Base-by-base conservation (phyloP, 2,113 vertebrate genomes). In the Eolophus roseicapilla region DNA sequence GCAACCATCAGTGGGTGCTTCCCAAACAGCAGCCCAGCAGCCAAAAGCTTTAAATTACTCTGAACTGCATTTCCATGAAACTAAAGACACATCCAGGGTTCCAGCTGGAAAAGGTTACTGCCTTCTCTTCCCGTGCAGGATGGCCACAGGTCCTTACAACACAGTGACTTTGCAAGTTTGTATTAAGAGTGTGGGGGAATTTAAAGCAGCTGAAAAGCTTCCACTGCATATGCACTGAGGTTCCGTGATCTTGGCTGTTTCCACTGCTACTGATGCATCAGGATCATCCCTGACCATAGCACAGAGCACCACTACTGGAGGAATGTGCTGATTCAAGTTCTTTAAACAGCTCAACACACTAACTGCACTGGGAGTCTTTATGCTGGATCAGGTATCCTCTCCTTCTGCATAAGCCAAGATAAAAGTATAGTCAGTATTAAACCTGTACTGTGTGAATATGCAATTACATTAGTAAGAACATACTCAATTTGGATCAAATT, bases 91-190 rank as follows among this genome's bases (percentile, higher is more conserved):
- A 64, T 79, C 35, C 93, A 94, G 77, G 79, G 67, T 73, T 90
- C 68, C 88, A 94, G 68, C 71, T 93, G 82, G 73, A 92, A 81
- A 84, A 94, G 57, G 80, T 95, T 92, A 94, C 21, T 91, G 52
- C 80, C 57, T 87, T 68, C 57, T 81, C 71, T 44, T 62, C 64
- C 82, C 73, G 19, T 33, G 80, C 59, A 88, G 37, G 85, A 67
- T 1, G 20, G 60, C 49, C 70, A 17, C 55, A 88, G 71, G 33
- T 74, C 79, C 25, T 68, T 53, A 71, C 41, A 43, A 69, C 6
- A 16, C 47, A 75, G 7, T 89, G 86, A 92, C 70, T 92, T 60
- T 65, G 88, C 92, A 93, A 71, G 76, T 92, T 44, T 49, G 17
- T 35, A 73, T 50, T 57, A 68, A 59, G 18, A 71, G 23, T 13